These are phyloP conservation scores for Megathymus violae DNA, from an alignment of 1,140 invertebrate genomes.

Conservation along the genomic window DNA sequence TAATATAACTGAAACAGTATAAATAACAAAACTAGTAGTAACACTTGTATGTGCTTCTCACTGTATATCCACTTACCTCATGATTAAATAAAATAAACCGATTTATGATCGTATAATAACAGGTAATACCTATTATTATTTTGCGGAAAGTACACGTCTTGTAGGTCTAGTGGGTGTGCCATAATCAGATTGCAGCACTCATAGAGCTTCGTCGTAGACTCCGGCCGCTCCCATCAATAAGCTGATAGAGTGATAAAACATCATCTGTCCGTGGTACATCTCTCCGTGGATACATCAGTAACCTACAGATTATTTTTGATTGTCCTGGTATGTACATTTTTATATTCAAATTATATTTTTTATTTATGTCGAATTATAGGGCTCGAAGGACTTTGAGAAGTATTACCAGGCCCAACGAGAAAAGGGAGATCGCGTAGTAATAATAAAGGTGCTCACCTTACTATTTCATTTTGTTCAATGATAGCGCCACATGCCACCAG, in stretches of 20 bases:
- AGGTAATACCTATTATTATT: conserved; percentile 29
- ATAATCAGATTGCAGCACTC: conserved; percentile 81
- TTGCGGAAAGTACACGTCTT: conserved; percentile 42
- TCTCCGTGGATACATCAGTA: not conserved
- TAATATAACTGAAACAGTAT: no score
- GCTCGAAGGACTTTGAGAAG: no score
- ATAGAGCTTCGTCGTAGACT: conserved; percentile 73
- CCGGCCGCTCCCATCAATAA: conserved; percentile 69
- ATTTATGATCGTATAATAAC: conserved; percentile 15
- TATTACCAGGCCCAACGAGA: no score
- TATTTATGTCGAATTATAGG: no score
- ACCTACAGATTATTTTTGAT: conserved; percentile 5
- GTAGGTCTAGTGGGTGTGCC: conserved; percentile 70
- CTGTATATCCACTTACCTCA: not conserved
- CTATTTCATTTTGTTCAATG: conserved; percentile 74
- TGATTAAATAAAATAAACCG: not conserved
- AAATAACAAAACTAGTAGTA: no score
- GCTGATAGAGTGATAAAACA: conserved; percentile 38
- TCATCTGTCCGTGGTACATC: conserved; percentile 7
- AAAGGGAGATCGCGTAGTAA: conserved; percentile 4
- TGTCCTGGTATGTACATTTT: conserved; percentile 4
- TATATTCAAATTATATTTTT: not conserved
- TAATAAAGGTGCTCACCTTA: conserved; percentile 58
- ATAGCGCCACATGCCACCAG: conserved; percentile 48
- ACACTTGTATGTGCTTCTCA: no score